phyloP scores from a whole-genome alignment of 2,888 invertebrate species.

The Oxytorus armatus region DNA sequence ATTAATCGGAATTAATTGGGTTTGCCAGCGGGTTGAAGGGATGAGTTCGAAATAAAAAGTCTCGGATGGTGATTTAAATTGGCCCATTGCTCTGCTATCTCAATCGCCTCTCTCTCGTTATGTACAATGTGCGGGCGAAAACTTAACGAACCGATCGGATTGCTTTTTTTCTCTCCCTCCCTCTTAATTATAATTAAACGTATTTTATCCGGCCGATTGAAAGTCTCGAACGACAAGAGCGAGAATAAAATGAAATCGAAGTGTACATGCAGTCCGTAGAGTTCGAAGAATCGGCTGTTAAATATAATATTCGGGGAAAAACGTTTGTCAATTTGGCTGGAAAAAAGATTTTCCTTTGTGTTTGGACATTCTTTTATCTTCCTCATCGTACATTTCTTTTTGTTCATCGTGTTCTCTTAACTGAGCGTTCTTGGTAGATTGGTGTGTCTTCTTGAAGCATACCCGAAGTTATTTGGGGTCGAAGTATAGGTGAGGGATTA shows the following conservation, averaged over 20 bases:
- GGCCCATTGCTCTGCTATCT: constrained; percentile 24
- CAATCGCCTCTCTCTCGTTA: background rate
- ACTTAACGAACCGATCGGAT: constrained; percentile 14
- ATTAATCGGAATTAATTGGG: constrained; percentile 55
- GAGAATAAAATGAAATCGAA: background rate
- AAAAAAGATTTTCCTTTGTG: background rate
- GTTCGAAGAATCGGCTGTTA: background rate
- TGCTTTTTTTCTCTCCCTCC: constrained; percentile 22
- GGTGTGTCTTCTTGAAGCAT: background rate
- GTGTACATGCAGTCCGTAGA: background rate
- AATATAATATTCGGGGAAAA: background rate
- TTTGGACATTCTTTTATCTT: background rate
- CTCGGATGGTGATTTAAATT: constrained; percentile 19
- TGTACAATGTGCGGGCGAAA: background rate
- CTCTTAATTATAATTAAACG: constrained; percentile 18
- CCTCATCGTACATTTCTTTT: background rate
- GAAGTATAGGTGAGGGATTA: constrained; percentile 23
- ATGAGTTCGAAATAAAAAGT: background rate
- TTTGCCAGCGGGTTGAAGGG: constrained; percentile 8
- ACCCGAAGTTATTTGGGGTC: constrained; percentile 49
- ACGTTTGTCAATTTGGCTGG: background rate
- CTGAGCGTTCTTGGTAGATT: constrained; percentile 37
- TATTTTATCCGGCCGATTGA: constrained; percentile 4
- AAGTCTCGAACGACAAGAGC: constrained; percentile 1
- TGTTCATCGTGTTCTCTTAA: background rate